Evolutionary conservation across 2,113 vertebrate species (phyloP).

Genomic region (Cinclus cinclus): DNA sequence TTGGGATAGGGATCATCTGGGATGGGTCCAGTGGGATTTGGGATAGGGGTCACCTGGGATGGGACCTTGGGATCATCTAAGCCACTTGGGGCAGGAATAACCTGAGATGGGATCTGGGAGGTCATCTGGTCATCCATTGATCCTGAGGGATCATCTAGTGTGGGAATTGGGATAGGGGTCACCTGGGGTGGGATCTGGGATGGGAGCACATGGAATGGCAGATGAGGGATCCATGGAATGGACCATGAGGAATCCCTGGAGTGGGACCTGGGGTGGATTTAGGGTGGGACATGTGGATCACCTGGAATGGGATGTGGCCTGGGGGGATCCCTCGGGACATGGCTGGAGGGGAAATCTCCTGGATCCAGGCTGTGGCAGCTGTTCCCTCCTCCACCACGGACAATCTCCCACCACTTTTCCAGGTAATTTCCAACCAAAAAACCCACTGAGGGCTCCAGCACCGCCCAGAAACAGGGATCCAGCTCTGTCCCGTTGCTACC

Average conservation of each 20-base stretch:
- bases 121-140: neutral
- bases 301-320: neutral
- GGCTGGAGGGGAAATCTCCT: neutral
- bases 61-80: neutral
- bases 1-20: too few species aligned
- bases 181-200: neutral
- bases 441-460: accelerated
- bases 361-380: neutral
- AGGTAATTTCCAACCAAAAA: neutral
- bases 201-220: neutral
- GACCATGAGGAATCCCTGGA: neutral
- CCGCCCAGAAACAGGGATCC: neutral
- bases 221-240: neutral
- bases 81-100: too few species aligned
- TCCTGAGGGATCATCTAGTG: neutral
- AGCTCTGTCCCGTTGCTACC: neutral
- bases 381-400: neutral
- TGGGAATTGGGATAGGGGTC: neutral
- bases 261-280: neutral
- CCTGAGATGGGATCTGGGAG: too few species aligned
- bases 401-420: neutral
- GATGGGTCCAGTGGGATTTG: neutral
- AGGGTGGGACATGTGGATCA: neutral
- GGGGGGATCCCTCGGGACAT: neutral
- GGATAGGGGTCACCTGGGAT: neutral